Percentiles rank a stretch among this genome's conserved stretches.
Evolutionary conservation across 2,113 vertebrate genomes (phyloP).

Genomic region (Eclectus roratus): DNA sequence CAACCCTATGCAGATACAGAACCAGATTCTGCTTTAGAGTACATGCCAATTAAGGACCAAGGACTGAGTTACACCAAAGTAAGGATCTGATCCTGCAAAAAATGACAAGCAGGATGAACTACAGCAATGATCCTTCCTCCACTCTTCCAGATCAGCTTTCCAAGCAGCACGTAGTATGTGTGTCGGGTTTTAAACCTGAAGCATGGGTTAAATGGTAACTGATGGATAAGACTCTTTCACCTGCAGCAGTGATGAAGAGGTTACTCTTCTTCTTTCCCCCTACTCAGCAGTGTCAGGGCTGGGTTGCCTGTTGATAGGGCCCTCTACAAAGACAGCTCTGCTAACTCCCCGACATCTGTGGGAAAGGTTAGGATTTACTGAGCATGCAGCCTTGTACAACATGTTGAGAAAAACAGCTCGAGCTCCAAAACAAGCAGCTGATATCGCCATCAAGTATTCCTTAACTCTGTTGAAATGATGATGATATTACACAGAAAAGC

Average conservation of each 20-base stretch:
- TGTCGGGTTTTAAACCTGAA: background rate
- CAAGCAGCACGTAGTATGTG: background rate
- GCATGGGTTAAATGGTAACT: too few species aligned
- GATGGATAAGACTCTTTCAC: background rate
- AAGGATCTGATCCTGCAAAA: background rate
- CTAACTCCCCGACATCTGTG: background rate
- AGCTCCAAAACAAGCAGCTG: constrained; percentile 25
- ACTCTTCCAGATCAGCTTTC: background rate
- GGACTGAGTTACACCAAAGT: background rate
- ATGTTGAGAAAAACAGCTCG: background rate
- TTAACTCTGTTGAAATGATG: background rate
- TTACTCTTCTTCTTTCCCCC: background rate
- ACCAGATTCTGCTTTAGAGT: background rate
- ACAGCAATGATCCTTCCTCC: background rate
- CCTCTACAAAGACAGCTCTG: background rate
- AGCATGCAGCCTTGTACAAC: background rate
- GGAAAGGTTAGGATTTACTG: background rate
- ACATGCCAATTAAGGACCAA: background rate
- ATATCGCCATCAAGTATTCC: background rate
- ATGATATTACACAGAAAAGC: background rate
- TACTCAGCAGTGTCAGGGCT: background rate
- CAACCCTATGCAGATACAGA: background rate
- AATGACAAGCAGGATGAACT: background rate
- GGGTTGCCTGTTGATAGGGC: background rate
- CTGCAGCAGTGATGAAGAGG: background rate